Conservation (phyloP, 2,113 vertebrate species). For the Aepyceros melampus region DNA sequence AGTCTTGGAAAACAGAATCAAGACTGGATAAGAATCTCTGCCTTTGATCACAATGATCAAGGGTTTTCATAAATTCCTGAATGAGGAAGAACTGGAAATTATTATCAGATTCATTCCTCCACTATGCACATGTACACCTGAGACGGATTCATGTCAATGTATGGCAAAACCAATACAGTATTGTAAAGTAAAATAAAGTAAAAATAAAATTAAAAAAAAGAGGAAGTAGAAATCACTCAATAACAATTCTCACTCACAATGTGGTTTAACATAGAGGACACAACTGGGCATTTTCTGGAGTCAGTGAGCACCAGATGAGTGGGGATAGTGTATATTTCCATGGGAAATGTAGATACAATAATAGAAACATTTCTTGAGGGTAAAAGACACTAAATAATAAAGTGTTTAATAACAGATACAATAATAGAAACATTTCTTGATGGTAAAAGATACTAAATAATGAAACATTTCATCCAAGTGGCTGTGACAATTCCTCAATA, state of each 20-base stretch:
- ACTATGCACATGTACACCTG: too few species aligned
- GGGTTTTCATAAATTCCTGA: background rate
- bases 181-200: too few species aligned
- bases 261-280: background rate
- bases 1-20: background rate
- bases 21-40: background rate
- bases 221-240: background rate
- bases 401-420: background rate
- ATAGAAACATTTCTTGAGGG: background rate
- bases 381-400: slow-evolving; percentile 20
- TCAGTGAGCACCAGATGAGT: background rate
- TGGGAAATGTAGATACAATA: slow-evolving; percentile 8
- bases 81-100: background rate
- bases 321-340: background rate
- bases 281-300: background rate
- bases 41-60: background rate
- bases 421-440: background rate
- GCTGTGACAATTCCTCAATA: background rate
- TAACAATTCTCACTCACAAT: background rate
- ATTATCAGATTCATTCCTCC: background rate
- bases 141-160: too few species aligned
- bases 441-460: slow-evolving; percentile 14
- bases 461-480: background rate
- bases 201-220: too few species aligned
- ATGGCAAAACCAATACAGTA: too few species aligned